Percentiles rank a stretch among this genome's conserved stretches.
Conservation (phyloP, 2,113 vertebrate genomes). For the Rhabdornis inornatus region DNA sequence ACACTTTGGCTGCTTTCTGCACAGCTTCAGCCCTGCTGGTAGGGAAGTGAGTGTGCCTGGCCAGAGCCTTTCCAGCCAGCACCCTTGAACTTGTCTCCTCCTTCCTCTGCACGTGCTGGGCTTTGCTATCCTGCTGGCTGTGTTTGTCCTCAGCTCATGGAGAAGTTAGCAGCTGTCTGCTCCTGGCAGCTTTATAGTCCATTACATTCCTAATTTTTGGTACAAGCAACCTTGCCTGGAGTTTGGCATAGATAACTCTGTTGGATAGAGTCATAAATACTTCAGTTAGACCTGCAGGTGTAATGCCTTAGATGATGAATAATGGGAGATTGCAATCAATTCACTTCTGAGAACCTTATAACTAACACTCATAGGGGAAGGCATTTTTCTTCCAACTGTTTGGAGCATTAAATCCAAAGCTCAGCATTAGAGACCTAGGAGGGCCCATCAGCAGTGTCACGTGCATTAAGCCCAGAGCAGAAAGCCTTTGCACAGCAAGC, state of each 20-base stretch:
- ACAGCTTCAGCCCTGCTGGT: not conserved
- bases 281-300: not conserved
- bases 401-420: conserved; percentile 10
- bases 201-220: not conserved
- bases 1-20: not conserved
- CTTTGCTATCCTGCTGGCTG: not conserved
- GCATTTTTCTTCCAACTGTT: not conserved
- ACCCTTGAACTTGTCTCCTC: not conserved
- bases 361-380: not conserved
- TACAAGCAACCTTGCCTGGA: not conserved
- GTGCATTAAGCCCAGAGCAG: not conserved
- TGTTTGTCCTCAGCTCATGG: not conserved
- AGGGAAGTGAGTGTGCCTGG: not conserved
- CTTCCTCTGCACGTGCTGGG: not conserved
- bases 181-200: not conserved
- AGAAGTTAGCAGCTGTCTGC: not conserved
- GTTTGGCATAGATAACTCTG: not conserved
- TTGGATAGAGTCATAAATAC: not conserved
- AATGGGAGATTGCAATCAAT: not conserved
- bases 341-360: not conserved
- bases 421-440: conserved; percentile 5
- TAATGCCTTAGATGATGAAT: not conserved
- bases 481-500: conserved; percentile 40
- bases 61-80: not conserved
- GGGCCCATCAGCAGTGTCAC: not conserved